phyloP scores from a whole-genome alignment of 2,797 vertebrate species.

The Manis javanica region DNA sequence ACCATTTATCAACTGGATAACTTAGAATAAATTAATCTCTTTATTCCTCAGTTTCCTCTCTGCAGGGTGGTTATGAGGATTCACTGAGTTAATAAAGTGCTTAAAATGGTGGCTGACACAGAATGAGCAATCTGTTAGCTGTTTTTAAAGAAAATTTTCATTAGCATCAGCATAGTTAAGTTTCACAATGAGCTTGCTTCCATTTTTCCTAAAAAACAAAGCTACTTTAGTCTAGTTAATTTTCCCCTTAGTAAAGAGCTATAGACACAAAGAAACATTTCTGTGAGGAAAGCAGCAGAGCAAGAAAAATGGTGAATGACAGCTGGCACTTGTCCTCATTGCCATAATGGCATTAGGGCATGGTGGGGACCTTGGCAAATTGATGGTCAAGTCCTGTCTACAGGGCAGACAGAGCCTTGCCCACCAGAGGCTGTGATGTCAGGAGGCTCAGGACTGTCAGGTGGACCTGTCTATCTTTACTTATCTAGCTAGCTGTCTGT shows the following conservation, averaged over 20 bases:
- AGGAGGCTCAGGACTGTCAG: neutral
- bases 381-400: neutral
- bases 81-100: conserved; percentile 1
- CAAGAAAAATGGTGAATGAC: neutral
- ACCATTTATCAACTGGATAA: neutral
- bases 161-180: neutral
- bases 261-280: neutral
- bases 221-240: neutral
- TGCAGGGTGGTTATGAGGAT: neutral
- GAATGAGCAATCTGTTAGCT: neutral
- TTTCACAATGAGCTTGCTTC: neutral
- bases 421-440: neutral
- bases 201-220: neutral
- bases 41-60: neutral
- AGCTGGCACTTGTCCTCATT: neutral
- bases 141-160: neutral
- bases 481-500: neutral
- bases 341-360: neutral
- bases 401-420: neutral
- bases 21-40: neutral
- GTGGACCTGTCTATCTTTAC: neutral
- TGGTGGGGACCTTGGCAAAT: neutral
- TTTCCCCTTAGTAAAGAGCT: neutral
- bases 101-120: neutral
- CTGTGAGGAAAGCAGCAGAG: neutral